A percentile compares a stretch with the other conserved stretches of the same genome.
Evolutionary conservation across 2,797 vertebrate genomes (phyloP).

Genomic region (Novumbra hubbsi): DNA sequence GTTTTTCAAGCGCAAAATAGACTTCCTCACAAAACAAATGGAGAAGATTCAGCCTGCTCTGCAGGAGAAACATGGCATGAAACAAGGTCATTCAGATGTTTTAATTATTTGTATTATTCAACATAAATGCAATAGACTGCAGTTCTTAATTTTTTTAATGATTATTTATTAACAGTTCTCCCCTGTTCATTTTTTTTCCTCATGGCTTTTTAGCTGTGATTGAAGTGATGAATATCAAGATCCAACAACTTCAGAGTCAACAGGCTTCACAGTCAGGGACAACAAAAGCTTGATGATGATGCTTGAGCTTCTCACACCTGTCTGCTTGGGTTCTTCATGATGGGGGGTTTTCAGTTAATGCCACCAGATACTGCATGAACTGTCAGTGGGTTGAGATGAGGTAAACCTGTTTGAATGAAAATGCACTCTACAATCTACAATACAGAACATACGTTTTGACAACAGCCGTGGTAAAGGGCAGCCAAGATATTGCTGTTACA

Average conservation of each 20-base stretch:
- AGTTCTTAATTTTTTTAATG: neutral
- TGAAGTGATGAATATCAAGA: conserved; percentile 90
- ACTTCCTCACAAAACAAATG: conserved; percentile 94
- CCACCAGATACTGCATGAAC: neutral
- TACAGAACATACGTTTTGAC: neutral
- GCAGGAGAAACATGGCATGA: conserved; percentile 92
- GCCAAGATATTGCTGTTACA: neutral
- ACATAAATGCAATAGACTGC: neutral
- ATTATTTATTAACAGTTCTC: neutral
- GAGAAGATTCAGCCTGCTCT: conserved; percentile 94
- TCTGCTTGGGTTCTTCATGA: neutral
- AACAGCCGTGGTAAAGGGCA: neutral
- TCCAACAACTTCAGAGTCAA: conserved; percentile 86
- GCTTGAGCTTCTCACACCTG: neutral
- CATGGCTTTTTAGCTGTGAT: conserved; percentile 78
- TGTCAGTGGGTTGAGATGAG: neutral
- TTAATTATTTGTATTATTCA: neutral
- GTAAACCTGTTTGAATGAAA: neutral
- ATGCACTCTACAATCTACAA: neutral
- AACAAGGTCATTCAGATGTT: conserved; percentile 77
- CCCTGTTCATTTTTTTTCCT: conserved; percentile 23
- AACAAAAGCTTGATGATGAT: conserved; percentile 68
- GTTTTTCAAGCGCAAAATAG: conserved; percentile 93
- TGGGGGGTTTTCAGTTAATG: neutral
- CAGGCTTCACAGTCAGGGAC: conserved; percentile 76